These are phyloP conservation scores for Mantis religiosa DNA, from an alignment of 2,888 invertebrate species.

Conservation along the genomic window DNA sequence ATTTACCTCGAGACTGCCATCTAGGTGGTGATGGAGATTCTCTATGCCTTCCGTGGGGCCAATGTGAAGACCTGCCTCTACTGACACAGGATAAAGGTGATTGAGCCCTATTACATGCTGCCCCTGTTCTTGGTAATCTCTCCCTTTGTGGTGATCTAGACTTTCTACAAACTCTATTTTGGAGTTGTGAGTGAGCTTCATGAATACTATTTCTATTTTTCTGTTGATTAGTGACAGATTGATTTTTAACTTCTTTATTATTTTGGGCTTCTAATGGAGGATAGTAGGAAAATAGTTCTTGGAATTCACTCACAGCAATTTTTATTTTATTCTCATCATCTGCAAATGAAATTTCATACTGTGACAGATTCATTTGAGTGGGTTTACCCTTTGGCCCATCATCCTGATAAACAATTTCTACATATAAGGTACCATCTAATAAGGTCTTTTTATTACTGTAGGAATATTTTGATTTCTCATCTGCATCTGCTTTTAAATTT, in stretches of 20 bases:
- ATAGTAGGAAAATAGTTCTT: not conserved
- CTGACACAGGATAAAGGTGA: not conserved
- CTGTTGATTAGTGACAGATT: not conserved
- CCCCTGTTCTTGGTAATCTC: not conserved
- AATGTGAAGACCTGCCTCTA: not conserved
- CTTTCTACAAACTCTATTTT: not conserved
- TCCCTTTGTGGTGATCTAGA: not conserved
- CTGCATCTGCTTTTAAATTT: not conserved
- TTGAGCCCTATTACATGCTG: not conserved
- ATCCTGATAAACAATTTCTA: not conserved
- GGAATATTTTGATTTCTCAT: not conserved
- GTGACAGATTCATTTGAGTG: not conserved
- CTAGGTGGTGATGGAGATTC: not conserved
- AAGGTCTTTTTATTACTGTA: not conserved
- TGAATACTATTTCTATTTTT: not conserved
- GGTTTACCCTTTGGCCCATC: not conserved
- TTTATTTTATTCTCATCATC: not conserved
- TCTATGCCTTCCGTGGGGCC: not conserved
- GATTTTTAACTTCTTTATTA: not conserved
- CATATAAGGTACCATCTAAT: not conserved
- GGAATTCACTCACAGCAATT: not conserved
- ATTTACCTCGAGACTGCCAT: not conserved
- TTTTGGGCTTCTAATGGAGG: not conserved
- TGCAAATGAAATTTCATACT: not conserved
- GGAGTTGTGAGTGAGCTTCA: not conserved